Evolutionary conservation across 1,140 invertebrate species (phyloP).

Genomic region (Copidosoma floridanum): DNA sequence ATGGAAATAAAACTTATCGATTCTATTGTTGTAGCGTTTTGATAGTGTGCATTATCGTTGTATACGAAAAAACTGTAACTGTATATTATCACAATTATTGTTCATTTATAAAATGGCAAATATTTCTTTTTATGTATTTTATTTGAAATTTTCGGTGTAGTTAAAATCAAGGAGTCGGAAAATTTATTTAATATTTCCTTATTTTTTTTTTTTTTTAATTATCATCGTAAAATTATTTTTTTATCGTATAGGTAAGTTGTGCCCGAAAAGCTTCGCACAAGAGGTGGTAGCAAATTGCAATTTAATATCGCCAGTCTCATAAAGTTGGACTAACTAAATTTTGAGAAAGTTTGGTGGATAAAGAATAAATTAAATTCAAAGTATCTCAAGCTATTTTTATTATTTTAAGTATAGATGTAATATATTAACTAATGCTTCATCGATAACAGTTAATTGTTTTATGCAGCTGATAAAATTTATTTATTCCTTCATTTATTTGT

Average conservation of each 20-base stretch:
- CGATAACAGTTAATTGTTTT: no score
- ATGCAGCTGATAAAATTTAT: no score
- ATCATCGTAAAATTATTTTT: no score
- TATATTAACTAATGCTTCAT: no score
- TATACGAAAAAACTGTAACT: slow-evolving; percentile 20
- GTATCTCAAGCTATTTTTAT: no score
- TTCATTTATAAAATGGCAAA: slow-evolving; percentile 17
- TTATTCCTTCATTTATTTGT: not conserved
- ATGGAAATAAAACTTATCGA: slow-evolving; percentile 16
- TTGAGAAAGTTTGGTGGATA: not conserved
- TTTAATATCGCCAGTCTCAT: slow-evolving; percentile 18
- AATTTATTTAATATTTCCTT: not conserved
- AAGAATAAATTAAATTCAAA: slow-evolving; percentile 1
- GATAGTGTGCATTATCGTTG: slow-evolving; percentile 1
- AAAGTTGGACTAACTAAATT: slow-evolving; percentile 9
- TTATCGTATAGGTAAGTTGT: no score
- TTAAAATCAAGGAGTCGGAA: not conserved
- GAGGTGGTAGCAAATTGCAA: not conserved
- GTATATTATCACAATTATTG: slow-evolving; percentile 24
- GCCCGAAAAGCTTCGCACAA: slow-evolving; percentile 8
- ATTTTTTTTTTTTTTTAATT: not conserved
- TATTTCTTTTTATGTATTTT: slow-evolving; percentile 13
- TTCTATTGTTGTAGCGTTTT: slow-evolving; percentile 4
- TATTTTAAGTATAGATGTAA: no score
- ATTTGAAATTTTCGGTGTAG: not conserved